Base-by-base conservation (phyloP, 1,140 invertebrate genomes). In the Planococcus citri region DNA sequence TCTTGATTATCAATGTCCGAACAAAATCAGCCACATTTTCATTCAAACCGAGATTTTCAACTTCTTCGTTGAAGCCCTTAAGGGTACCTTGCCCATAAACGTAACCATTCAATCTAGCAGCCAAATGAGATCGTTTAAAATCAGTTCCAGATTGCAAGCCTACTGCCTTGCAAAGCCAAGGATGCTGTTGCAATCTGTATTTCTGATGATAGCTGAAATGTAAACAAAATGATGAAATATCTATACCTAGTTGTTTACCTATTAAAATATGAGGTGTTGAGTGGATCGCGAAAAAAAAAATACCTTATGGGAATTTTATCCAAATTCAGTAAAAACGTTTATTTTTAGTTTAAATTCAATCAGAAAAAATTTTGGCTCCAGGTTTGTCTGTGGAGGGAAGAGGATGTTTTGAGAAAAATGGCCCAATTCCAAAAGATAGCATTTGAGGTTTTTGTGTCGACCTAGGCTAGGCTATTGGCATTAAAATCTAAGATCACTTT, bases 151-250 rank as follows among this genome's bases (percentile, higher is more conserved):
- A 71, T 76, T 80, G 85, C 12, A 95, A 77, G 14, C 85, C 85
- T 4, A 94, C 77, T 12, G 83, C 85, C 69, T 87, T 81, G 27
- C 88, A 81, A 2, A 95, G 78, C 78, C 85, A 86, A 25, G 85
- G 83, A 77, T 95, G 88, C 25, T 86, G 85, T 80, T 93, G 90
- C 25, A 95, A 78, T 72, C 89, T 82, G 79, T 94, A 94, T 78
- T 97, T 97, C 78, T 96, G 94, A 78, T 96, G 93, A 75, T 95
- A 95, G 74, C 92, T 95, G 81, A 74, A 72, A 71, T 72, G 73
- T 33, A 12, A 73, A 69, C 57, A 51, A 67, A 61, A 20, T 20
- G 27, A 25, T 38, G n/a, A n/a, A 41, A n/a, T 41, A 41, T 41
- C 6, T 6, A 4, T 4, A 58, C 3, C 12, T 3, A 33, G 17